Percentiles rank a stretch among this genome's conserved stretches.
Conservation (phyloP, 1,140 invertebrate genomes). For the Eriosoma lanigerum region DNA sequence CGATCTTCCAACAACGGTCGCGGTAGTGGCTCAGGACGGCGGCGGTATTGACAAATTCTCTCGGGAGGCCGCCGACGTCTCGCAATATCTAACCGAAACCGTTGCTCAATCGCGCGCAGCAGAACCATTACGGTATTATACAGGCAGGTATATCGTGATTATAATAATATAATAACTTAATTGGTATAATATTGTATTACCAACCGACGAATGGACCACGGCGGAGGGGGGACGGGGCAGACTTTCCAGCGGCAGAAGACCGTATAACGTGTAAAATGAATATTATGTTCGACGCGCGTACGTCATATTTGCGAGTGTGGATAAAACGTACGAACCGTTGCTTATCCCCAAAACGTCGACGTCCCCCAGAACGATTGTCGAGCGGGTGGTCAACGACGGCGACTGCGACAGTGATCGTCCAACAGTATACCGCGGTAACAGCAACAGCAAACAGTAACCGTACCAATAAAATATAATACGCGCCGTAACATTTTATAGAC, state of each 20-base stretch:
- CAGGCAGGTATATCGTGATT: not conserved
- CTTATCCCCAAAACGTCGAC: not conserved
- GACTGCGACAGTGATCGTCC: not conserved
- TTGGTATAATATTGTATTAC: not conserved
- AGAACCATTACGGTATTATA: not conserved
- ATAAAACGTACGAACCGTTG: too few relatives aligned
- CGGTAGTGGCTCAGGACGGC: not conserved
- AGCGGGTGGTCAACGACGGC: not conserved
- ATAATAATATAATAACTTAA: not conserved
- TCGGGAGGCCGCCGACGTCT: not conserved
- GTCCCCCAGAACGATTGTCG: not conserved
- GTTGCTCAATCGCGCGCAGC: slow-evolving; percentile 17
- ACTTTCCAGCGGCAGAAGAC: slow-evolving; percentile 22
- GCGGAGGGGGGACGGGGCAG: not conserved
- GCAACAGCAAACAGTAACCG: not conserved
- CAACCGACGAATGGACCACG: not conserved
- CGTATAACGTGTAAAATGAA: not conserved
- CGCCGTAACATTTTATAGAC: too few relatives aligned
- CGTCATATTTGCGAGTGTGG: not conserved
- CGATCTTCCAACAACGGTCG: too few relatives aligned
- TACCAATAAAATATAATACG: too few relatives aligned
- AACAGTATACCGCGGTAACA: not conserved
- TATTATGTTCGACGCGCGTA: not conserved
- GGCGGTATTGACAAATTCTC: not conserved
- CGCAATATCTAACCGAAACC: not conserved